Conservation (phyloP, 2,888 invertebrate genomes). For the Phoronis australis region DNA sequence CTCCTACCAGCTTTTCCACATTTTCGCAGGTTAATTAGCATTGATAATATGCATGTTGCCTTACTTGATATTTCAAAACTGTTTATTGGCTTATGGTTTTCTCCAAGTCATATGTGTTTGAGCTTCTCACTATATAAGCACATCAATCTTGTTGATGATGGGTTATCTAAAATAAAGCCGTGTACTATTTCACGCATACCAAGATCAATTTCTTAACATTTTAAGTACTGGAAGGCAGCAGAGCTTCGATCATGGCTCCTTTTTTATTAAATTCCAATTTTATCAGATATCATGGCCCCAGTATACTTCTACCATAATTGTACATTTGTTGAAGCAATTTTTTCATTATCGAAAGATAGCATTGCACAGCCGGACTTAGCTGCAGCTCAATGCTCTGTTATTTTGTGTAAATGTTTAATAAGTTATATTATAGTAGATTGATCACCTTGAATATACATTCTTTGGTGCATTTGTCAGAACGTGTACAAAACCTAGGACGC, state of each 20-base stretch:
- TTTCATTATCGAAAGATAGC: slow-evolving; percentile 1
- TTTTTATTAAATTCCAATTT: slow-evolving; percentile 5
- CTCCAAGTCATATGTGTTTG: neutral
- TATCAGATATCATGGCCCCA: slow-evolving; percentile 2
- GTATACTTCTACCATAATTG: slow-evolving; percentile 7
- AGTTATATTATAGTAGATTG: slow-evolving; percentile 6
- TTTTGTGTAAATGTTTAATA: slow-evolving; percentile 6
- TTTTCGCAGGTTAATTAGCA: slow-evolving; percentile 3
- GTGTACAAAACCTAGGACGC: slow-evolving; percentile 6
- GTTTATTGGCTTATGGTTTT: slow-evolving; percentile 7
- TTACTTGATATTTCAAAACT: slow-evolving; percentile 2
- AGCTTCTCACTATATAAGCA: slow-evolving; percentile 2
- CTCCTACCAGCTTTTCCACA: neutral
- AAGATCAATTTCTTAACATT: slow-evolving; percentile 7
- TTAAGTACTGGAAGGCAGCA: slow-evolving; percentile 12
- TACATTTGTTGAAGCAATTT: slow-evolving; percentile 7
- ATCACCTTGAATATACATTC: slow-evolving; percentile 10
- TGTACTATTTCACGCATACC: slow-evolving; percentile 1
- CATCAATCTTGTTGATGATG: slow-evolving; percentile 6
- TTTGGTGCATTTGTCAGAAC: slow-evolving; percentile 6
- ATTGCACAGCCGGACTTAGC: slow-evolving; percentile 5
- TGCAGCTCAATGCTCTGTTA: slow-evolving; percentile 3
- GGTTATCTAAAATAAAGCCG: slow-evolving; percentile 4
- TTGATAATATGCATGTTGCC: slow-evolving; percentile 10
- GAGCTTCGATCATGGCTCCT: slow-evolving; percentile 7